A percentile compares a stretch with the other conserved stretches of the same genome.
Evolutionary conservation across 2,888 invertebrate species (phyloP).

Genomic region (Subacronicta megacephala): DNA sequence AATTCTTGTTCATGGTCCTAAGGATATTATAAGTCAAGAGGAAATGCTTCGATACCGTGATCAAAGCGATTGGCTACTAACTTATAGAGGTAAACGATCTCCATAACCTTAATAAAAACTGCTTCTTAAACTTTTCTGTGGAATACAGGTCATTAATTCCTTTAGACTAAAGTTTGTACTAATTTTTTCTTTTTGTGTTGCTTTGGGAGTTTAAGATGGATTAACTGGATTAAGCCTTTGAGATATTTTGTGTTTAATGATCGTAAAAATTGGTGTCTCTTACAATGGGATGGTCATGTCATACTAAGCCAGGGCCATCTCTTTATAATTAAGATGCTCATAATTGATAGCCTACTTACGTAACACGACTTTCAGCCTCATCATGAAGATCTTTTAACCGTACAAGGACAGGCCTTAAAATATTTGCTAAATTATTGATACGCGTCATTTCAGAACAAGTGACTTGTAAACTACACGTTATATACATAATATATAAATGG

Average conservation of each 20-base stretch:
- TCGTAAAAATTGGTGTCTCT: slow-evolving; percentile 8
- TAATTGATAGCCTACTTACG: not conserved
- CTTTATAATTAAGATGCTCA: not conserved
- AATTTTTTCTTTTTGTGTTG: slow-evolving; percentile 13
- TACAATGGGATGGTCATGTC: slow-evolving; percentile 1
- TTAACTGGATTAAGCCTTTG: slow-evolving; percentile 2
- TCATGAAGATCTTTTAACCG: too few species aligned
- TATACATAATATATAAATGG: too few species aligned
- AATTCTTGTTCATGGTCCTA: slow-evolving; percentile 39
- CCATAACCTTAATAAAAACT: slow-evolving; percentile 1
- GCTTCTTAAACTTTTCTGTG: slow-evolving; percentile 1
- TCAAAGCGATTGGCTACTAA: slow-evolving; percentile 30
- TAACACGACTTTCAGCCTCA: not conserved
- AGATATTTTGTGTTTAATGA: slow-evolving; percentile 17
- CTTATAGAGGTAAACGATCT: slow-evolving; percentile 9
- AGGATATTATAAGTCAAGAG: slow-evolving; percentile 39
- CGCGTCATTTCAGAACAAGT: too few species aligned
- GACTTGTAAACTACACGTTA: too few species aligned
- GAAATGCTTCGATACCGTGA: slow-evolving; percentile 24
- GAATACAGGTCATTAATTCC: slow-evolving; percentile 16
- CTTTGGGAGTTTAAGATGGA: slow-evolving; percentile 9
- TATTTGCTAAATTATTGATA: too few species aligned
- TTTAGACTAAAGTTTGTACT: slow-evolving; percentile 4
- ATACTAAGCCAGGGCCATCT: not conserved
- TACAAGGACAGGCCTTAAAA: too few species aligned